Evolutionary conservation across 92 coral and sea anemone genomes (phyloP), one percentile per base, ranked within the genome.

Genomic region (Phenganax marumi): DNA sequence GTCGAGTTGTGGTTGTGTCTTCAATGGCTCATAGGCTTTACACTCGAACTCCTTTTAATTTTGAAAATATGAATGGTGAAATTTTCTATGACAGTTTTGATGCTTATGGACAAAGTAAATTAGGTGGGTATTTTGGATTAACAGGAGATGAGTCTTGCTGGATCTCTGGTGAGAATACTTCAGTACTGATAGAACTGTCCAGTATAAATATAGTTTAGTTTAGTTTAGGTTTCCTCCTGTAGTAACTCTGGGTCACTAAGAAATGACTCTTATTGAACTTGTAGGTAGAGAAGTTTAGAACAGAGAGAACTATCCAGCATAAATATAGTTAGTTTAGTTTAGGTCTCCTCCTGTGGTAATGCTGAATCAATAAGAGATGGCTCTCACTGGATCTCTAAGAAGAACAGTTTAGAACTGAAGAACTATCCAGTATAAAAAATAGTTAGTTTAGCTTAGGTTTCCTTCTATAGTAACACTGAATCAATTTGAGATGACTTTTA

Each of bases 101-200:
- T 0, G 91, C 92, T n/a, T 92, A 92, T 63, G 60, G 49, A 62
- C 90, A 90, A 77, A 92, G 97, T 83, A 92, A 92, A 70, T 86
- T 92, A 9, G 93, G 43, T 33, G 43, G 43, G 43, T 33, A 33
- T 5, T 1, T 2, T 33, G 43, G 43, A 33, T 64, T 24, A 46
- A 64, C 21, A 3, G 6, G 3, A 64, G 24, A 62, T 13, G 3
- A 24, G 3, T 19, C 68, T 21, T 14, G 2, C 22, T 14, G 17
- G 3, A 62, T 24, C 22, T 9, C 68, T 14, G 24, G 68, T 0
- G 24, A 24, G 25, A 62, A 16, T 9, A 13, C 3, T 13, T 33
- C 5, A 5, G 43, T 3, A 62, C 68, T 62, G 22, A 19, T 14
- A 18, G 17, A 62, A 62, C 68, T 19, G 3, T 62, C 10, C 22